Evolutionary conservation across 2,113 vertebrate genomes (phyloP).

Genomic region (Leptobrachium leishanense): DNA sequence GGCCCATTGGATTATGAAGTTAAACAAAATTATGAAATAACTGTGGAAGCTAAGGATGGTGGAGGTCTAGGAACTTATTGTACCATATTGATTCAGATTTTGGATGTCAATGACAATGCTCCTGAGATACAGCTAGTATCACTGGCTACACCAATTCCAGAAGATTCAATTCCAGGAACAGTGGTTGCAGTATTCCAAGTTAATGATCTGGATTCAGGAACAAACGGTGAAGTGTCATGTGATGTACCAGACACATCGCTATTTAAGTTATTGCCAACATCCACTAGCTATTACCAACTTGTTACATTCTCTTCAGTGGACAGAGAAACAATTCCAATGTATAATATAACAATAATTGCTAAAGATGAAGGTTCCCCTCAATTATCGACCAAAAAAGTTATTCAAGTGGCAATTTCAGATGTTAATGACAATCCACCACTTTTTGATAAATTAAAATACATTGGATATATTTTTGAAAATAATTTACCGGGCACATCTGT

Average conservation of each 20-base stretch:
- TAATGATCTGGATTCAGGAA: slow-evolving; percentile 60
- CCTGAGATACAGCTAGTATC: slow-evolving; percentile 51
- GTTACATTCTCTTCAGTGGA: slow-evolving; percentile 58
- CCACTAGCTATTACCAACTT: slow-evolving; percentile 65
- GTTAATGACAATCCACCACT: slow-evolving; percentile 25
- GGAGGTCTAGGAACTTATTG: slow-evolving; percentile 45
- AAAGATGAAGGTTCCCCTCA: slow-evolving; percentile 54
- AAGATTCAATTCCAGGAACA: slow-evolving; percentile 52
- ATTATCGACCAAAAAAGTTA: slow-evolving; percentile 22
- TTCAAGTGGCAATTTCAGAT: neutral
- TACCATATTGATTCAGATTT: slow-evolving; percentile 53
- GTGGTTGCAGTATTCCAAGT: slow-evolving; percentile 63
- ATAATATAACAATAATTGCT: slow-evolving; percentile 55
- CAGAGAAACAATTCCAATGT: slow-evolving; percentile 51
- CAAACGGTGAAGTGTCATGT: slow-evolving; percentile 60
- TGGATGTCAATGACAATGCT: slow-evolving; percentile 48
- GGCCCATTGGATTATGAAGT: slow-evolving; percentile 54
- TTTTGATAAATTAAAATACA: neutral
- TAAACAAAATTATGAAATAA: slow-evolving; percentile 18
- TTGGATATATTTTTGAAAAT: slow-evolving; percentile 3
- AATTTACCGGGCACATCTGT: slow-evolving; percentile 62
- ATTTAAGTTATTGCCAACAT: slow-evolving; percentile 60
- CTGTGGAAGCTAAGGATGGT: slow-evolving; percentile 57
- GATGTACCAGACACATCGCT: slow-evolving; percentile 54
- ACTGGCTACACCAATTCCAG: slow-evolving; percentile 53